Conservation (phyloP, 2,888 invertebrate genomes). For the Trachelus iudaicus region DNA sequence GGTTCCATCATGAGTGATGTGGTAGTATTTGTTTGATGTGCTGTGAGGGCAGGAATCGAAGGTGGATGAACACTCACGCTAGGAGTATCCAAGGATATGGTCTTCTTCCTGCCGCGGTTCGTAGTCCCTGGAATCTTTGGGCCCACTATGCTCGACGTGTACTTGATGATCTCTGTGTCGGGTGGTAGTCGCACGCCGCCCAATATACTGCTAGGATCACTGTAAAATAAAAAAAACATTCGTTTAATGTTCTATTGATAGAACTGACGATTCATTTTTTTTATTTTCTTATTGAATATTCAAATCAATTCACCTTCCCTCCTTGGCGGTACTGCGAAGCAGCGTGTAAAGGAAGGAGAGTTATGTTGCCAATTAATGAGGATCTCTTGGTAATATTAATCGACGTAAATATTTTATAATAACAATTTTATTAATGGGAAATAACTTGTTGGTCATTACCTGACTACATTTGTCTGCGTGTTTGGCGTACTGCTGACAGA, state of each 20-base stretch:
- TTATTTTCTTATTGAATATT: neutral
- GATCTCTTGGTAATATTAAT: neutral
- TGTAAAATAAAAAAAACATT: constrained; percentile 57
- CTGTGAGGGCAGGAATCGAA: constrained; percentile 55
- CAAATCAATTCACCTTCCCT: constrained; percentile 58
- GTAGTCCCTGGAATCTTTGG: constrained; percentile 88
- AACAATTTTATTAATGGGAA: neutral
- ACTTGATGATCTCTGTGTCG: constrained; percentile 91
- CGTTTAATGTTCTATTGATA: neutral
- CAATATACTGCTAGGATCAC: constrained; percentile 84
- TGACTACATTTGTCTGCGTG: constrained; percentile 62
- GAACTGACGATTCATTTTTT: neutral
- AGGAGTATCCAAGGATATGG: constrained; percentile 85
- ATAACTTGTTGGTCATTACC: constrained; percentile 39
- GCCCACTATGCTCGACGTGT: constrained; percentile 87
- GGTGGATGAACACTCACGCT: constrained; percentile 71
- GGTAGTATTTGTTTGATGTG: constrained; percentile 53
- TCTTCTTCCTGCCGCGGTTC: constrained; percentile 88
- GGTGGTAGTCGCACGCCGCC: constrained; percentile 87
- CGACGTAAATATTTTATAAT: neutral
- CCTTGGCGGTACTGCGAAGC: constrained; percentile 55
- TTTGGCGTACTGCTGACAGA: constrained; percentile 53
- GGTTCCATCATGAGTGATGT: constrained; percentile 67
- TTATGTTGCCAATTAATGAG: neutral
- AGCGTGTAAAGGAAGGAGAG: constrained; percentile 34